Percentiles rank a stretch among this genome's conserved stretches.
phyloP scores from a whole-genome alignment of 2,888 invertebrate genomes.

The Drosophila heteroneura region DNA sequence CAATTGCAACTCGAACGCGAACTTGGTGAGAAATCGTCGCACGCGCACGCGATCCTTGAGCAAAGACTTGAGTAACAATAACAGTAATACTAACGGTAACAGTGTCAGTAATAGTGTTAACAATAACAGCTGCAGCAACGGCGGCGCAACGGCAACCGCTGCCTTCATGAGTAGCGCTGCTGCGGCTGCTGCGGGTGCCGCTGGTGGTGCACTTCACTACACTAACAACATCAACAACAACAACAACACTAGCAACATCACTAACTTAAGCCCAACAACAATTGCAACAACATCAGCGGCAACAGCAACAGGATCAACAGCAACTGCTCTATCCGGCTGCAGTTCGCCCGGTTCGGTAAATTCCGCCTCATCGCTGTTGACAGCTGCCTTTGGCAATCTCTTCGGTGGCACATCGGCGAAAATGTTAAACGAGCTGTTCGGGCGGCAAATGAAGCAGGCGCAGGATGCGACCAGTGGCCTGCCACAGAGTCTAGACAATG shows the following conservation, averaged over 20 bases:
- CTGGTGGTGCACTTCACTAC: constrained; percentile 92
- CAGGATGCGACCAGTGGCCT: constrained; percentile 87
- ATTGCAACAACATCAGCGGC: constrained; percentile 35
- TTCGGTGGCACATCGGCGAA: constrained; percentile 93
- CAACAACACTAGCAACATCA: constrained; percentile 37
- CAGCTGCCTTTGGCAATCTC: constrained; percentile 86
- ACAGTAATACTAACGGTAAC: constrained; percentile 37
- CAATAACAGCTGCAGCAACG: constrained; percentile 67
- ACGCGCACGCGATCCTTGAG: constrained; percentile 78
- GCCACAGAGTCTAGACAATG: constrained; percentile 86
- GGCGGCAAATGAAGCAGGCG: constrained; percentile 91
- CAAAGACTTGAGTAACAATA: constrained; percentile 62
- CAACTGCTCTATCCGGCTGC: constrained; percentile 60
- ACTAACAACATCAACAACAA: constrained; percentile 41
- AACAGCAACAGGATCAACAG: constrained; percentile 34
- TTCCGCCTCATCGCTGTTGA: constrained; percentile 77
- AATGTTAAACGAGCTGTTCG: constrained; percentile 96
- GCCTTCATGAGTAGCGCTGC: constrained; percentile 90
- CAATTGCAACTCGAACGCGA: constrained; percentile 53
- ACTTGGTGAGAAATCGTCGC: constrained; percentile 74
- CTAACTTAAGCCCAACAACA: constrained; percentile 37
- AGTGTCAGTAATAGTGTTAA: constrained; percentile 53
- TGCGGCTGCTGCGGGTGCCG: constrained; percentile 90
- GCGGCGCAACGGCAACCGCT: constrained; percentile 78
- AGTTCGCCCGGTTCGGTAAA: constrained; percentile 60